These are phyloP conservation scores for Telmatochromis brichardi DNA, from an alignment of 2,113 vertebrate genomes.

Conservation along the genomic window DNA sequence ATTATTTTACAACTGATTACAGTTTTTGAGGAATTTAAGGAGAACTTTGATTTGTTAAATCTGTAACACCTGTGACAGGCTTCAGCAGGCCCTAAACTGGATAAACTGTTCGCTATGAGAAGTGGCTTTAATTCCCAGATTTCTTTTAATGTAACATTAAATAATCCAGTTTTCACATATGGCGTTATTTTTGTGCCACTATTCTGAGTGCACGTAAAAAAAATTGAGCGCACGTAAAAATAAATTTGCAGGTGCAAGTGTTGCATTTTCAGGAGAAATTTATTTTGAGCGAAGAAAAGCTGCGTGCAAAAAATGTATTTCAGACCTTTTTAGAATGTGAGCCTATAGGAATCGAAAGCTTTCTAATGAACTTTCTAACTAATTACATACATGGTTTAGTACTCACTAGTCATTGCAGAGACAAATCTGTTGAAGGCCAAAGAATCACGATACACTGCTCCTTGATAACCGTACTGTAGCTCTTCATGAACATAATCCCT, in stretches of 20 bases:
- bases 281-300: neutral
- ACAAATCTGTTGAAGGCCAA: conserved; percentile 68
- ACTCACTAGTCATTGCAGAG: conserved; percentile 75
- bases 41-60: neutral
- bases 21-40: neutral
- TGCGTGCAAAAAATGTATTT: neutral
- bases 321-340: neutral
- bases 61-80: neutral
- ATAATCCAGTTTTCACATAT: neutral
- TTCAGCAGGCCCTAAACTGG: neutral
- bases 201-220: neutral
- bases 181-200: neutral
- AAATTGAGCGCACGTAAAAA: neutral
- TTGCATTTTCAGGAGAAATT: neutral
- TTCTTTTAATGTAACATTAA: neutral
- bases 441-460: conserved; percentile 64
- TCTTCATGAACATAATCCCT: conserved; percentile 77
- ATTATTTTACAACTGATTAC: neutral
- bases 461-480: conserved; percentile 61
- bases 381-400: neutral
- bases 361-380: neutral
- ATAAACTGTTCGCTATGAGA: neutral
- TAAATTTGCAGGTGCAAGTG: neutral
- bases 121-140: neutral
- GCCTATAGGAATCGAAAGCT: neutral